Evolutionary conservation across 2,888 invertebrate species (phyloP).

Genomic region (Microchrysa polita): DNA sequence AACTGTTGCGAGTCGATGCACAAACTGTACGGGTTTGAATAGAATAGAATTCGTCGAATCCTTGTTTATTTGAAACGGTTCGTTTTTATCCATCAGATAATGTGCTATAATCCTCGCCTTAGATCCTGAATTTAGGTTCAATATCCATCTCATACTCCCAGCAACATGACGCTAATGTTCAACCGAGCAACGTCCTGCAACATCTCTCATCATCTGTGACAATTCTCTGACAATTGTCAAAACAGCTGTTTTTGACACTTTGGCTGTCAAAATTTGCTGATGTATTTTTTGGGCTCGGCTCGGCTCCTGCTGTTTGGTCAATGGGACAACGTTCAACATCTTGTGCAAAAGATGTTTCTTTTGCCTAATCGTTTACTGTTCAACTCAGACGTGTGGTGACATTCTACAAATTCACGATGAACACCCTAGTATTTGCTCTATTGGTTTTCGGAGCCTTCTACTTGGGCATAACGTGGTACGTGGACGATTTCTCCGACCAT

Average conservation of each 20-base stretch:
- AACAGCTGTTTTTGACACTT: constrained; percentile 30
- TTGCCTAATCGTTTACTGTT: background rate
- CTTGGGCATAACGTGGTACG: constrained; percentile 72
- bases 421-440: constrained; percentile 61
- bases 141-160: no score
- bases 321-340: constrained; percentile 10
- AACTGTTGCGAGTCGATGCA: no score
- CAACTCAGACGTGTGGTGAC: background rate
- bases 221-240: background rate
- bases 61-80: no score
- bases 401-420: constrained; percentile 58
- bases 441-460: constrained; percentile 65
- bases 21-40: no score
- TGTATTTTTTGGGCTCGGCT: background rate
- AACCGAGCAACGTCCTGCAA: no score
- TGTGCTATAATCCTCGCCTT: no score
- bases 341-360: constrained; percentile 24
- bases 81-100: no score
- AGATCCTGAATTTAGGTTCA: no score
- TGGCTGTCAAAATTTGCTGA: constrained; percentile 14
- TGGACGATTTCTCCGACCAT: constrained; percentile 43
- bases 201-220: background rate
- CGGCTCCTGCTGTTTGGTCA: constrained; percentile 25
- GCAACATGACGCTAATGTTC: no score
- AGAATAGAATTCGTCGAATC: no score